Conservation (phyloP, 2,113 vertebrate genomes). For the Rutilus rutilus region DNA sequence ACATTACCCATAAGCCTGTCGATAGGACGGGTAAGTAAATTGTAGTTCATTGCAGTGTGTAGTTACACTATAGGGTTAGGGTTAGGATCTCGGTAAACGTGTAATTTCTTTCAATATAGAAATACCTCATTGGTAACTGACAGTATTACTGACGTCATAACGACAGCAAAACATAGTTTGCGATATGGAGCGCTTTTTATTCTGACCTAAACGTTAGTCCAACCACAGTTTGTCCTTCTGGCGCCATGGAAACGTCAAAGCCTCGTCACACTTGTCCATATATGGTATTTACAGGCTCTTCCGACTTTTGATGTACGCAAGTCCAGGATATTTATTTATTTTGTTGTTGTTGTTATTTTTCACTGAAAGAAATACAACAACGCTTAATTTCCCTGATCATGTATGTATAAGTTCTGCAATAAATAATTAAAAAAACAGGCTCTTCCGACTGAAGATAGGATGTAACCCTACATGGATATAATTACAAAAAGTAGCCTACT, state of each 20-base stretch:
- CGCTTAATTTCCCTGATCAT: too few relatives aligned
- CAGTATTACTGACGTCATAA: background rate
- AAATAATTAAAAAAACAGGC: too few relatives aligned
- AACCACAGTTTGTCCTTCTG: background rate
- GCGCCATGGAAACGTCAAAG: too few relatives aligned
- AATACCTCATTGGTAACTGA: background rate
- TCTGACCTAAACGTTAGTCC: background rate
- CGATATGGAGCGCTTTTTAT: background rate
- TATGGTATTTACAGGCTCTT: background rate
- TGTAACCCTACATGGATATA: too few relatives aligned
- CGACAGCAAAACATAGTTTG: background rate
- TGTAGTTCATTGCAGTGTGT: background rate
- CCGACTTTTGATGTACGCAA: too few relatives aligned
- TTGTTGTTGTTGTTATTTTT: too few relatives aligned
- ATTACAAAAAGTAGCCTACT: too few relatives aligned
- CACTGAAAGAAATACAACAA: too few relatives aligned
- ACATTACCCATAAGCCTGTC: background rate
- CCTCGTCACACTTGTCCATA: background rate
- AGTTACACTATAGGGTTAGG: background rate
- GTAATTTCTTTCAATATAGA: background rate
- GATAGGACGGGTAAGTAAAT: background rate
- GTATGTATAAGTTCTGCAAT: too few relatives aligned
- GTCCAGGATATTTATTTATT: too few relatives aligned
- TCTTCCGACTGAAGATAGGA: too few relatives aligned
- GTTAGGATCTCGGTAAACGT: background rate